Conservation (phyloP, 2,797 vertebrate genomes). For the Manis crassicaudata region DNA sequence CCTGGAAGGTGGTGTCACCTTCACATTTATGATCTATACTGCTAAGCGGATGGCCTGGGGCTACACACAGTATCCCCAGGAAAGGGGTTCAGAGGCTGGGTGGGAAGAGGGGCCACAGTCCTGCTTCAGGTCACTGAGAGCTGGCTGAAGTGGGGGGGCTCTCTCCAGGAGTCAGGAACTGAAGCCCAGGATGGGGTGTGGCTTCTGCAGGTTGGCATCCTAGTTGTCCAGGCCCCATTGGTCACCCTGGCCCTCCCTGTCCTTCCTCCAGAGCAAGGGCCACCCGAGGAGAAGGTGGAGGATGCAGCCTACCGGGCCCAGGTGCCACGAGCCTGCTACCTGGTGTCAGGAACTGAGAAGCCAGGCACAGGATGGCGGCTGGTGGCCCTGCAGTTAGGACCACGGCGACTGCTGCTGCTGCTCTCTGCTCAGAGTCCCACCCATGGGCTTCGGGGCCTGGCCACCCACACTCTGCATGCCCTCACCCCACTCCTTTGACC, state of each 20-base stretch:
- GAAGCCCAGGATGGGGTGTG: not conserved
- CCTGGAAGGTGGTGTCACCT: not conserved
- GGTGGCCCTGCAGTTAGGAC: slow-evolving; percentile 89
- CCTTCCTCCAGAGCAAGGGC: slow-evolving; percentile 55
- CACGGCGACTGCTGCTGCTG: slow-evolving; percentile 89
- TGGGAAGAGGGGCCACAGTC: not conserved
- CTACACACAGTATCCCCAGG: not conserved
- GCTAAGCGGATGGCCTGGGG: not conserved
- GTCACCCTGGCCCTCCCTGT: not conserved
- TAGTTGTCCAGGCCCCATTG: not conserved
- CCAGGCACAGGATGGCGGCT: slow-evolving; percentile 88
- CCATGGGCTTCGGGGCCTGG: slow-evolving; percentile 88
- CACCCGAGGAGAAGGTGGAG: slow-evolving; percentile 86
- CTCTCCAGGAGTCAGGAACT: not conserved
- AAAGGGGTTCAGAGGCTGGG: not conserved
- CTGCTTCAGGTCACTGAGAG: not conserved
- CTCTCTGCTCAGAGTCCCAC: slow-evolving; percentile 88
- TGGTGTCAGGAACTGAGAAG: slow-evolving; percentile 81
- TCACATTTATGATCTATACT: not conserved
- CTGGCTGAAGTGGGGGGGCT: not conserved
- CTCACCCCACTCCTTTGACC: slow-evolving; percentile 75
- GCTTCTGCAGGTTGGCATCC: not conserved
- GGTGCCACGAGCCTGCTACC: slow-evolving; percentile 90
- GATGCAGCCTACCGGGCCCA: slow-evolving; percentile 86
- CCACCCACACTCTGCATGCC: slow-evolving; percentile 87